phyloP scores from a whole-genome alignment of 2,888 invertebrate genomes.

The Aspidiotus rigidus region DNA sequence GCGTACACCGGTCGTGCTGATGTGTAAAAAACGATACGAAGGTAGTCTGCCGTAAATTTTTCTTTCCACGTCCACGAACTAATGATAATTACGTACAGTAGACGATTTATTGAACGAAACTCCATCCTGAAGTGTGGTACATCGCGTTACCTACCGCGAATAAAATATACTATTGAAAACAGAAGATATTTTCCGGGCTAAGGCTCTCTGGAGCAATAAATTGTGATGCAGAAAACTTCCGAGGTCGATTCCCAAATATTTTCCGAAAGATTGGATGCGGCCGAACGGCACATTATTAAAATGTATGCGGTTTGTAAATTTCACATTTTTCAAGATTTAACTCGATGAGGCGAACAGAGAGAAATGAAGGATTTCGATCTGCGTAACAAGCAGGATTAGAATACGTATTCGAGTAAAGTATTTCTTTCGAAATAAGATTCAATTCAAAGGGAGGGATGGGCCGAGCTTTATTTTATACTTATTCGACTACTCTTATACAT shows the following conservation, averaged over 20 bases:
- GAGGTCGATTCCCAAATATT: conserved; percentile 27
- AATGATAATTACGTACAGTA: not conserved
- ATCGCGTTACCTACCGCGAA: not conserved
- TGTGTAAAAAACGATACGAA: not conserved
- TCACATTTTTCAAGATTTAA: too few species aligned
- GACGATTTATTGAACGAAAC: not conserved
- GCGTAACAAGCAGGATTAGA: too few species aligned
- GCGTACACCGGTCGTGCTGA: not conserved
- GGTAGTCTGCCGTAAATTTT: not conserved
- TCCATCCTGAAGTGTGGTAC: not conserved
- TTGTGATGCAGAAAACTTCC: conserved; percentile 28
- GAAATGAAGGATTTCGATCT: too few species aligned
- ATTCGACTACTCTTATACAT: too few species aligned
- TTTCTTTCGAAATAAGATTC: too few species aligned
- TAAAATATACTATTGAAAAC: not conserved
- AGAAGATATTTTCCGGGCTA: conserved; percentile 13
- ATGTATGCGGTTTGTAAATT: conserved; percentile 20
- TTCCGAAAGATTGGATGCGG: conserved; percentile 30
- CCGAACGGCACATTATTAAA: conserved; percentile 23
- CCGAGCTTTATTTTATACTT: too few species aligned
- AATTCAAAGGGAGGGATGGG: too few species aligned
- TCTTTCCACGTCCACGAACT: not conserved
- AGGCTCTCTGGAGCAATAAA: conserved; percentile 18
- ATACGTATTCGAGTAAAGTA: too few species aligned
- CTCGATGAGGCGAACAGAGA: too few species aligned